A percentile compares a stretch with the other conserved stretches of the same genome.
Evolutionary conservation across 1,140 invertebrate genomes (phyloP).

Genomic region (Drosophila yakuba): DNA sequence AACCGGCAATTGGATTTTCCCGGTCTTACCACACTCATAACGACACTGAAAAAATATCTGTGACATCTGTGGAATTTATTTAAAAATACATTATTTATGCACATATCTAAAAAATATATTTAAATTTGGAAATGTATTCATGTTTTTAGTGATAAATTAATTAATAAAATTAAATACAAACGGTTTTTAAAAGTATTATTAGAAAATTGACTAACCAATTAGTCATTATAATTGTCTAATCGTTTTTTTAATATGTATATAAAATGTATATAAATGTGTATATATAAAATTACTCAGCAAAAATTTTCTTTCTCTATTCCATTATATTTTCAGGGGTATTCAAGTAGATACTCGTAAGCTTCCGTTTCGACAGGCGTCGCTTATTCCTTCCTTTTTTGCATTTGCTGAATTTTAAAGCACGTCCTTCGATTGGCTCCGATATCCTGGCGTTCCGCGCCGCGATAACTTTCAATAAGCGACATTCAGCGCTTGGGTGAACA

Average conservation of each 20-base stretch:
- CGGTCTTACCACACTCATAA: neutral
- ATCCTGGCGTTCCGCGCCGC: conserved; percentile 13
- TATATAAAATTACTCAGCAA: no score
- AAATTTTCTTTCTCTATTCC: no score
- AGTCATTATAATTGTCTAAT: no score
- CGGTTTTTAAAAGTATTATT: no score
- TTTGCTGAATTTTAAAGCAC: conserved; percentile 37
- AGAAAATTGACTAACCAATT: no score
- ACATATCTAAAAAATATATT: neutral
- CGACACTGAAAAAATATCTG: conserved; percentile 4
- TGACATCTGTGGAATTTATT: neutral
- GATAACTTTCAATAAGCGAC: conserved; percentile 59
- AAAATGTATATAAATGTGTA: no score
- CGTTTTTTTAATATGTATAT: no score
- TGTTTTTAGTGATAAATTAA: no score
- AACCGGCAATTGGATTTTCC: conserved; percentile 34
- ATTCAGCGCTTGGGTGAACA: conserved; percentile 38
- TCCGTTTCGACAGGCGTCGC: conserved; percentile 2
- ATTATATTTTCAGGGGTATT: no score
- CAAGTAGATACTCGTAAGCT: conserved; percentile 14
- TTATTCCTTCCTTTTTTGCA: neutral
- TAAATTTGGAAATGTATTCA: neutral
- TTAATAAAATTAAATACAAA: no score
- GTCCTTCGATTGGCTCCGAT: conserved; percentile 51
- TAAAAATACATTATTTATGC: neutral